A percentile compares a stretch with the other conserved stretches of the same genome.
Evolutionary conservation across 2,113 vertebrate species (phyloP).

Genomic region (Phrynocephalus versicolor): DNA sequence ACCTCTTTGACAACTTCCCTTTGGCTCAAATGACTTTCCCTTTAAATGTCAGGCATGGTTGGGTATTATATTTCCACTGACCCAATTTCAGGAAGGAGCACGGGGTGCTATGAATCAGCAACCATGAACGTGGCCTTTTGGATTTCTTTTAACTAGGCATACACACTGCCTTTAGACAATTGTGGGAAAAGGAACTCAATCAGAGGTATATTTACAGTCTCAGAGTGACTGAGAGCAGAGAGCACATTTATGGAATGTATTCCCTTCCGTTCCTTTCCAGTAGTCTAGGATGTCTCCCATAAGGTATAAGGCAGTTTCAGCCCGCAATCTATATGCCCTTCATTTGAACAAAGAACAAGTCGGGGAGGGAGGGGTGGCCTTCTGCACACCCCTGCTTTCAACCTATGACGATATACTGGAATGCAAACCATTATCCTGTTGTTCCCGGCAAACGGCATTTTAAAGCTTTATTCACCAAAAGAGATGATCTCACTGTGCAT

Average conservation of each 20-base stretch:
- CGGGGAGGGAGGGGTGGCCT: too few relatives aligned
- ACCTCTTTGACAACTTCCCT: background rate
- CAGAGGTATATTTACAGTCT: too few relatives aligned
- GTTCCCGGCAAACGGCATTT: background rate
- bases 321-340: too few relatives aligned
- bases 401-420: background rate
- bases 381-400: constrained; percentile 1
- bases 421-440: background rate
- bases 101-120: background rate
- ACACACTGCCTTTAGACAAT: too few relatives aligned
- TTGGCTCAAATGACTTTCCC: background rate
- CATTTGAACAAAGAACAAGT: too few relatives aligned
- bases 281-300: too few relatives aligned
- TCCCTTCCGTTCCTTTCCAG: too few relatives aligned
- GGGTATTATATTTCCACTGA: background rate
- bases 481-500: background rate
- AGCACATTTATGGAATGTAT: too few relatives aligned
- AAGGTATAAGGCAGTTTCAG: too few relatives aligned
- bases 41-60: background rate
- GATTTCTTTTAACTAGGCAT: background rate
- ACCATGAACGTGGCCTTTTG: background rate
- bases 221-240: too few relatives aligned
- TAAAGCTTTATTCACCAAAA: background rate
- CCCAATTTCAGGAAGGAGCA: background rate
- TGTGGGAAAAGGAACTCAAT: too few relatives aligned